Conservation (phyloP, 2,888 invertebrate genomes). For the Ferdinandea cuprea region DNA sequence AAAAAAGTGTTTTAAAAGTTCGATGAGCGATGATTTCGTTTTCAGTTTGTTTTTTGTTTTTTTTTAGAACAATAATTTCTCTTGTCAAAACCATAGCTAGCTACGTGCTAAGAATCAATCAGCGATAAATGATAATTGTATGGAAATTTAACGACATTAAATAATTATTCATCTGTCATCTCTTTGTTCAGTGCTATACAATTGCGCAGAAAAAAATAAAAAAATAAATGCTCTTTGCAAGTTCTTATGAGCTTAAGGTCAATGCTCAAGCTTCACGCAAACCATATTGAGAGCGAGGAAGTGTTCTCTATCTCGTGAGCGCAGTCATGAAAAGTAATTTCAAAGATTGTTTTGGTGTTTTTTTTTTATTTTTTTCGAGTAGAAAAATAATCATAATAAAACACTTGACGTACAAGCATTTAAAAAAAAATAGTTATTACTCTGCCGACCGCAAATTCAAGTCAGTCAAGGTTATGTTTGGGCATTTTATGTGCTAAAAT, state of each 20-base stretch:
- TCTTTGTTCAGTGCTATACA: conserved; percentile 45
- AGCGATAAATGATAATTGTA: not conserved
- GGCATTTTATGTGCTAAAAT: conserved; percentile 4
- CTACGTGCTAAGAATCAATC: conserved; percentile 57
- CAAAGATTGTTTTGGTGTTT: conserved; percentile 4
- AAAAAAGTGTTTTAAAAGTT: not conserved
- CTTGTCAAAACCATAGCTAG: conserved; percentile 19
- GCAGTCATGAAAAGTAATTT: conserved; percentile 26
- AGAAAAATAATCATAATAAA: not conserved
- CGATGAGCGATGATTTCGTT: not conserved
- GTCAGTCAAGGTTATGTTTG: conserved; percentile 27
- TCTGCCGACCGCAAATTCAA: no score
- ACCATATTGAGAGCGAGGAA: conserved; percentile 37
- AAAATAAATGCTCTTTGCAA: not conserved
- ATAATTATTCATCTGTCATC: conserved; percentile 25
- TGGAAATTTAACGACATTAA: conserved; percentile 16
- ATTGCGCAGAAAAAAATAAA: conserved; percentile 32
- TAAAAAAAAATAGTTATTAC: not conserved
- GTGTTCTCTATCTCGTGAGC: conserved; percentile 35
- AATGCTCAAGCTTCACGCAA: conserved; percentile 37
- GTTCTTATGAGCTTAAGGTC: conserved; percentile 42
- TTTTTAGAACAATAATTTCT: conserved; percentile 37
- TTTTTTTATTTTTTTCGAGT: no score
- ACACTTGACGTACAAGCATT: not conserved
- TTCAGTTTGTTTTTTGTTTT: no score